Conservation (phyloP, 2,113 vertebrate species). For the Leucosticte australis region DNA sequence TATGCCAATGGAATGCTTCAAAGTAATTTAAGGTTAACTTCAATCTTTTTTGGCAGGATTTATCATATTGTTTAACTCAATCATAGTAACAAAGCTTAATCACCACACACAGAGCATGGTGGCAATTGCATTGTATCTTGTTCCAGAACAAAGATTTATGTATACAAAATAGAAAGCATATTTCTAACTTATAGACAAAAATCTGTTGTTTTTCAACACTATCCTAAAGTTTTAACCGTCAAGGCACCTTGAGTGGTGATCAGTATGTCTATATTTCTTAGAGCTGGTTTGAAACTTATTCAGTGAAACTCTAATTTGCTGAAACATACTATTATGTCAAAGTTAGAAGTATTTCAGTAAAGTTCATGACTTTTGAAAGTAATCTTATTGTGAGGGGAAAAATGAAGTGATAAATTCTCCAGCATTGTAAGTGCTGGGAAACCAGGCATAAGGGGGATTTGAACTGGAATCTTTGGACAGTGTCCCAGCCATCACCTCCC, state of each 20-base stretch:
- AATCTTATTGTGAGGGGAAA: not conserved
- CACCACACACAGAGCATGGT: not conserved
- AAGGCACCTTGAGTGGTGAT: not conserved
- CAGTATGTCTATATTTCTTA: not conserved
- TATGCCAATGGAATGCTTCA: not conserved
- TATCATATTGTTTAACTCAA: not conserved
- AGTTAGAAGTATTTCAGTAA: not conserved
- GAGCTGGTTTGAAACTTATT: not conserved
- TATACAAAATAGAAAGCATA: not conserved
- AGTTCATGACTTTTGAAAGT: not conserved
- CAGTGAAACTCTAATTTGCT: not conserved
- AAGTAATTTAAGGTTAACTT: not conserved
- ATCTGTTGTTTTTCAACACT: not conserved
- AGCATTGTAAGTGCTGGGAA: not conserved
- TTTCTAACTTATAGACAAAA: not conserved
- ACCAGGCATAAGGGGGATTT: not conserved
- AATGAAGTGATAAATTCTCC: slow-evolving; percentile 14
- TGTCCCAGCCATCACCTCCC: not conserved
- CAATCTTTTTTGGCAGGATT: not conserved
- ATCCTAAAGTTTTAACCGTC: not conserved
- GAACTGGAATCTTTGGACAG: not conserved
- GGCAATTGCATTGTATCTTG: not conserved
- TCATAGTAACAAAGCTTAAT: not conserved
- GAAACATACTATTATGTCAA: not conserved
- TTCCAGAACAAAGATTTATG: not conserved